Conservation (phyloP, 2,113 vertebrate species). For the Macrotus californicus region DNA sequence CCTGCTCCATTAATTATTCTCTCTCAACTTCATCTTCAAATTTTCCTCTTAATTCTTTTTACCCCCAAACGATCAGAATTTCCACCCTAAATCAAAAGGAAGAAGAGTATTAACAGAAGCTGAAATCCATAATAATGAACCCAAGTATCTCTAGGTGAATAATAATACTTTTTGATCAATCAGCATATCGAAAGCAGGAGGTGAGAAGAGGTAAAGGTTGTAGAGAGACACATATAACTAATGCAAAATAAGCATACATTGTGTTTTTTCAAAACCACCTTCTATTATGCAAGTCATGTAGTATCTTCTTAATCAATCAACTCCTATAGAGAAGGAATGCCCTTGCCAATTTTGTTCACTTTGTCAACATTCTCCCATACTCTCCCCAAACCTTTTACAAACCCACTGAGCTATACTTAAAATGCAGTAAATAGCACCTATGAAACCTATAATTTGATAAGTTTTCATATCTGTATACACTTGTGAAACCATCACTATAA, state of each 20-base stretch:
- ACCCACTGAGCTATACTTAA: not conserved
- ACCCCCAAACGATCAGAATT: not conserved
- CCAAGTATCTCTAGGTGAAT: not conserved
- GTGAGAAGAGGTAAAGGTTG: not conserved
- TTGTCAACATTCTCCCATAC: not conserved
- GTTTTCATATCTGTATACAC: not conserved
- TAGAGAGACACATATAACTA: not conserved
- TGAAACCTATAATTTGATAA: not conserved
- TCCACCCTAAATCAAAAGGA: not conserved
- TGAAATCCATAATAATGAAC: not conserved
- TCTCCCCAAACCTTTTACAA: not conserved
- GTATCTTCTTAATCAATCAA: not conserved
- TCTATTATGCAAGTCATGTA: not conserved
- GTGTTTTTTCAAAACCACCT: not conserved
- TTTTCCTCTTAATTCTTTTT: not conserved
- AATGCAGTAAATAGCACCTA: not conserved
- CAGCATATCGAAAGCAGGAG: not conserved
- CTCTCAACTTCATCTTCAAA: not conserved
- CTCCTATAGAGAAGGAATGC: not conserved
- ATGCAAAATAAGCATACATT: not conserved
- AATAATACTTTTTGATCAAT: not conserved
- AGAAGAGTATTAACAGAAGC: not conserved
- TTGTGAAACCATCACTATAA: not conserved
- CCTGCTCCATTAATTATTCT: not conserved
- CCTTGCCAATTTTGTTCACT: not conserved